Conservation (phyloP, 2,888 invertebrate species). For the Zele albiditarsus region DNA sequence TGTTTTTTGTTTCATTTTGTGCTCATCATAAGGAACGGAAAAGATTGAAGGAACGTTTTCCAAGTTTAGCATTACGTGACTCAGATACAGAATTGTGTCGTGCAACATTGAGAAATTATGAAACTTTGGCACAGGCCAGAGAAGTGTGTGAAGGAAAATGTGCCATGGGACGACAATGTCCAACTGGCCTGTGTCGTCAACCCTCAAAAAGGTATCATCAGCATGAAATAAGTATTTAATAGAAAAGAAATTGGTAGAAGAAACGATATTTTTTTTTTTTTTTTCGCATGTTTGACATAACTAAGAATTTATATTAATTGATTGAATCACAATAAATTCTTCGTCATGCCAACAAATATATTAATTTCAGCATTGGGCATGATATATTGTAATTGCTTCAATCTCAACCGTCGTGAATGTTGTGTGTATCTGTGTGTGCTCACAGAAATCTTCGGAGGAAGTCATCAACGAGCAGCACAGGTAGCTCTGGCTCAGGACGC, state of each 20-base stretch:
- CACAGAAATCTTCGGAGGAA: slow-evolving; percentile 68
- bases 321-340: slow-evolving; percentile 1
- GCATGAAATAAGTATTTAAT: neutral
- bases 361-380: slow-evolving; percentile 10
- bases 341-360: neutral
- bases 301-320: neutral
- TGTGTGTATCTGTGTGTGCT: slow-evolving; percentile 13
- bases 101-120: slow-evolving; percentile 87
- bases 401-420: neutral
- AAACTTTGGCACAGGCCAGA: slow-evolving; percentile 83
- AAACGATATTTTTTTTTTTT: slow-evolving; percentile 11
- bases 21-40: slow-evolving; percentile 80
- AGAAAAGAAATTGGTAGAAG: slow-evolving; percentile 18
- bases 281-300: neutral
- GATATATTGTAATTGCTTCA: slow-evolving; percentile 1
- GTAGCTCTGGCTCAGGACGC: slow-evolving; percentile 72
- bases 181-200: slow-evolving; percentile 82
- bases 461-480: slow-evolving; percentile 66
- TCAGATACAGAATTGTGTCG: slow-evolving; percentile 85
- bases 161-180: slow-evolving; percentile 87
- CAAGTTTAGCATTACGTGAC: slow-evolving; percentile 83
- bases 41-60: slow-evolving; percentile 88
- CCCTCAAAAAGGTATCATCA: slow-evolving; percentile 70
- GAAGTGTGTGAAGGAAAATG: slow-evolving; percentile 93
- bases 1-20: slow-evolving; percentile 4